These are phyloP conservation scores for Aromia moschata DNA, from an alignment of 2,888 invertebrate species.

Conservation along the genomic window DNA sequence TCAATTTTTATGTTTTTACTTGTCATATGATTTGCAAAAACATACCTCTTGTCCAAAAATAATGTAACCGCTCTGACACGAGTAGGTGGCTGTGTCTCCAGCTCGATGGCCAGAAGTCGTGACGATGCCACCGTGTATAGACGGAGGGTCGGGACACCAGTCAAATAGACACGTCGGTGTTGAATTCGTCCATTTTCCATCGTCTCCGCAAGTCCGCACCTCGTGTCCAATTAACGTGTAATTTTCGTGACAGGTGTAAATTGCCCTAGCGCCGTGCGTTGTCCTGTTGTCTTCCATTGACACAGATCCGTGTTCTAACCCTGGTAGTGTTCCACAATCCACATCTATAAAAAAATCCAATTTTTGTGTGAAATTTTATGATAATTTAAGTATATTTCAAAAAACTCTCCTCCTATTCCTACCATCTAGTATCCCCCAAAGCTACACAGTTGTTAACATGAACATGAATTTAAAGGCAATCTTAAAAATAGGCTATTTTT, in stretches of 20 bases:
- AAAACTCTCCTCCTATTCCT: too few relatives aligned
- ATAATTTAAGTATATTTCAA: too few relatives aligned
- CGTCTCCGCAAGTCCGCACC: conserved; percentile 76
- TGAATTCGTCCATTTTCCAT: conserved; percentile 80
- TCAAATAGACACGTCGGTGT: conserved; percentile 84
- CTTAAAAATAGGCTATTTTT: too few relatives aligned
- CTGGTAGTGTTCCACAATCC: conserved; percentile 77
- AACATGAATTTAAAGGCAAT: too few relatives aligned
- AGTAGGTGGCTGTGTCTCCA: conserved; percentile 82
- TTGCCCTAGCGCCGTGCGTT: conserved; percentile 79
- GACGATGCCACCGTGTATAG: conserved; percentile 79
- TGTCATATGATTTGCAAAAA: too few relatives aligned
- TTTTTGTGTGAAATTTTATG: too few relatives aligned
- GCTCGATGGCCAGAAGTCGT: conserved; percentile 77
- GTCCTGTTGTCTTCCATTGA: conserved; percentile 75
- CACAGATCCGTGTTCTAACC: conserved; percentile 78
- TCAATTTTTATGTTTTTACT: too few relatives aligned
- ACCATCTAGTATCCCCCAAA: too few relatives aligned
- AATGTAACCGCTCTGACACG: conserved; percentile 85
- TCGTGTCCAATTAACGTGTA: conserved; percentile 83
- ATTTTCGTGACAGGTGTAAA: conserved; percentile 84
- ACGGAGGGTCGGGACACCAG: conserved; percentile 87
- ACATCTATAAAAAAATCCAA: conserved; percentile 75
- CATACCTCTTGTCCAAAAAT: conserved; percentile 83
- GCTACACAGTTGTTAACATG: too few relatives aligned